Evolutionary conservation across 1,140 invertebrate genomes (phyloP).

Genomic region (Formica selysi): DNA sequence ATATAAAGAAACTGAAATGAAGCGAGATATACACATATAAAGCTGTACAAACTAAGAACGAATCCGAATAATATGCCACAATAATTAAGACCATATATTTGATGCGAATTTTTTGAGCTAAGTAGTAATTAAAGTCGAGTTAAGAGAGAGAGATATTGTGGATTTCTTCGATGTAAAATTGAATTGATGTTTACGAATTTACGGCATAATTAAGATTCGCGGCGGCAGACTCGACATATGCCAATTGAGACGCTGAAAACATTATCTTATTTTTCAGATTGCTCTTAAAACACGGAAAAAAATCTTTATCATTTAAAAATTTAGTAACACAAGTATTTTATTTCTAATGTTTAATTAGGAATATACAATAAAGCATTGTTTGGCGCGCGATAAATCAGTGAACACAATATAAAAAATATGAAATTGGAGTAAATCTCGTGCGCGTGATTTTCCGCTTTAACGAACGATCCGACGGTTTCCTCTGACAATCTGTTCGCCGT

Average conservation of each 20-base stretch:
- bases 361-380: background rate
- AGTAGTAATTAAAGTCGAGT: slow-evolving; percentile 68
- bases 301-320: background rate
- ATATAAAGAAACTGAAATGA: slow-evolving; percentile 51
- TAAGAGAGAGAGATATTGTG: background rate
- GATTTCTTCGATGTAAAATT: slow-evolving; percentile 17
- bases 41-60: slow-evolving; percentile 59
- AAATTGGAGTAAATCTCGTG: slow-evolving; percentile 53
- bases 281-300: background rate
- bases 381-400: slow-evolving; percentile 26
- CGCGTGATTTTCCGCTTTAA: slow-evolving; percentile 60
- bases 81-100: slow-evolving; percentile 61
- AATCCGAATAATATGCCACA: slow-evolving; percentile 69
- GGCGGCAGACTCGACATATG: background rate
- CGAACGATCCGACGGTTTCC: slow-evolving; percentile 56
- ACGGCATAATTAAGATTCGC: slow-evolving; percentile 1
- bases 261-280: background rate
- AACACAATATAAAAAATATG: slow-evolving; percentile 33
- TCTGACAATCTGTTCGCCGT: slow-evolving; percentile 57
- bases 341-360: slow-evolving; percentile 24
- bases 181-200: background rate
- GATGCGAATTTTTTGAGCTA: slow-evolving; percentile 59
- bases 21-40: background rate
- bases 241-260: background rate
- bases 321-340: background rate